Evolutionary conservation across 2,888 invertebrate species (phyloP).

Genomic region (Harpalus rufipes): DNA sequence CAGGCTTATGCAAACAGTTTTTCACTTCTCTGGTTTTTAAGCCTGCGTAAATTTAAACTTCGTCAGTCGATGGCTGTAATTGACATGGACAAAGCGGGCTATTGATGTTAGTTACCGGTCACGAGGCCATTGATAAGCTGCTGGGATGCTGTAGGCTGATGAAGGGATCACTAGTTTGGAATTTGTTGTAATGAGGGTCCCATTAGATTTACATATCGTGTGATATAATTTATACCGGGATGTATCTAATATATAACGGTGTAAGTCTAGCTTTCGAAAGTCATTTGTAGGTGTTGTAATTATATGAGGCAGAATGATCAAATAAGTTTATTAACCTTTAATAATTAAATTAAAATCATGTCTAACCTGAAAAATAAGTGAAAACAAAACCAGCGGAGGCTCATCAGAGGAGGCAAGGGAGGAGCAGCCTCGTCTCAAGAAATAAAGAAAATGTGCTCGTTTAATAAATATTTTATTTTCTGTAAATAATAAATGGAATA

Average conservation of each 20-base stretch:
- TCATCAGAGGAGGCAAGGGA: no score
- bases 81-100: background rate
- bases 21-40: background rate
- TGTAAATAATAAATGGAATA: no score
- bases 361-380: no score
- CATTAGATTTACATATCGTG: conserved; percentile 21
- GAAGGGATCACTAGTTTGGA: conserved; percentile 36
- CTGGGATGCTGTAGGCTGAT: background rate
- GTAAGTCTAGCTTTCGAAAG: background rate
- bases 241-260: background rate
- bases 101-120: background rate
- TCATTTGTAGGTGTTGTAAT: background rate
- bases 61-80: background rate
- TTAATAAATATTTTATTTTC: no score
- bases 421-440: no score
- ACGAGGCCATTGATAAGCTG: background rate
- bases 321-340: no score
- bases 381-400: no score
- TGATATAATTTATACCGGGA: background rate
- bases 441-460: no score
- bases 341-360: no score
- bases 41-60: background rate
- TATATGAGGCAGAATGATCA: background rate
- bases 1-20: background rate
- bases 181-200: conserved; percentile 34